Percentiles rank a stretch among this genome's conserved stretches.
Conservation (phyloP, 2,888 invertebrate genomes). For the Drosophila anomalata region DNA sequence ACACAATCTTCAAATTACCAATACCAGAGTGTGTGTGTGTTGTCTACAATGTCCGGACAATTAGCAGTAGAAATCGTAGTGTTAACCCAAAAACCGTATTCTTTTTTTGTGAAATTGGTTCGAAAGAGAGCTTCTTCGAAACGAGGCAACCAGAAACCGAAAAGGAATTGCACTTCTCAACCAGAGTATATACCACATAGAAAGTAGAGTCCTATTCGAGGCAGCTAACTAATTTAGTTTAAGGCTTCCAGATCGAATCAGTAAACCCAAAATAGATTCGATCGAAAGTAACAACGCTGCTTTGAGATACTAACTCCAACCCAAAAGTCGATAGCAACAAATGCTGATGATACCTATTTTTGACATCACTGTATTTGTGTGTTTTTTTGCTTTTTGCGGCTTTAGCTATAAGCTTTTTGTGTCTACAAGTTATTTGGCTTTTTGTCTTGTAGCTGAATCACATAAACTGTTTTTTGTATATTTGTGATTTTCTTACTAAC, state of each 20-base stretch:
- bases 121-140: conserved; percentile 53
- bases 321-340: conserved; percentile 41
- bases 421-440: conserved; percentile 41
- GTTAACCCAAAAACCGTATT: conserved; percentile 25
- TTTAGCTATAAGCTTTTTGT: conserved; percentile 48
- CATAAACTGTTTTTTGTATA: conserved; percentile 25
- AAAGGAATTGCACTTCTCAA: conserved; percentile 15
- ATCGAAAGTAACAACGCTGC: conserved; percentile 31
- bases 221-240: conserved; percentile 31
- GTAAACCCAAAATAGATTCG: not conserved
- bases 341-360: conserved; percentile 41
- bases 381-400: conserved; percentile 72
- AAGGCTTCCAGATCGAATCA: conserved; percentile 25
- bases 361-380: conserved; percentile 46
- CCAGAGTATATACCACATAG: conserved; percentile 37
- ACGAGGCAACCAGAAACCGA: conserved; percentile 27
- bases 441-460: conserved; percentile 32
- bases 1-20: conserved; percentile 46
- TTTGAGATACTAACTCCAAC: conserved; percentile 18
- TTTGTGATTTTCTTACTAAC: conserved; percentile 56
- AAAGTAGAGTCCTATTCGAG: conserved; percentile 35
- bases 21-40: conserved; percentile 43
- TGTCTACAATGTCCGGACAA: conserved; percentile 18
- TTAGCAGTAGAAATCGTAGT: conserved; percentile 43
- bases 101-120: conserved; percentile 21